Evolutionary conservation across 2,888 invertebrate species (phyloP), one percentile per base, ranked within the genome.

Genomic region (Noctua janthe): DNA sequence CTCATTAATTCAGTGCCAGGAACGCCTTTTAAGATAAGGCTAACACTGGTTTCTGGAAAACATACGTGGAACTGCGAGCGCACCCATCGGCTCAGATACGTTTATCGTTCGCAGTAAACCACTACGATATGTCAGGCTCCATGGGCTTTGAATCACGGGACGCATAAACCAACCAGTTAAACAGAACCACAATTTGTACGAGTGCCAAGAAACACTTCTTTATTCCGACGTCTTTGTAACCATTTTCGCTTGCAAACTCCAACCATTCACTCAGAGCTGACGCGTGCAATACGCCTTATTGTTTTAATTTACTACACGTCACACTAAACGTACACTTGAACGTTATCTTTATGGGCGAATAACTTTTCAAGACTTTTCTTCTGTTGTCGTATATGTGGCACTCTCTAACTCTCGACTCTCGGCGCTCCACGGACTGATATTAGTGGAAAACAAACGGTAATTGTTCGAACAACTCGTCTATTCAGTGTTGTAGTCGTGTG

Each of bases 81-180:
- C 83, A 86, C 84, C 83, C 79, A 94, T 93, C 86, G 92, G 91
- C 90, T 88, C 84, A 90, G 92, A 94, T 94, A 93, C 91, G 92
- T 95, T 95, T 95, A 95, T 94, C 93, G 93, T 90, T 90, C 85
- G 92, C 93, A 93, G 94, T 96, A 95, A 95, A 94, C 92, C 92
- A 93, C 90, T 90, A 91, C 92, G 91, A 94, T 94, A 95, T 94
- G 94, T 95, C 92, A 94, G 92, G 90, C 91, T 92, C 92, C 94
- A 94, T 94, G 92, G 92, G 92, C 92, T 94, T 93, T 93, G 92
- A 93, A 93, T 93, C 93, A 93, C 92, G 91, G 91, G 92, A 91
- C 88, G 91, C 92, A 92, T 93, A 93, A 94, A 94, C 89, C 92
- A 92, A 94, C 92, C 93, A 92, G 93, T 92, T 94, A 93, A 92